Evolutionary conservation across 2,888 invertebrate genomes (phyloP).

Genomic region (Harpalus rufipes): DNA sequence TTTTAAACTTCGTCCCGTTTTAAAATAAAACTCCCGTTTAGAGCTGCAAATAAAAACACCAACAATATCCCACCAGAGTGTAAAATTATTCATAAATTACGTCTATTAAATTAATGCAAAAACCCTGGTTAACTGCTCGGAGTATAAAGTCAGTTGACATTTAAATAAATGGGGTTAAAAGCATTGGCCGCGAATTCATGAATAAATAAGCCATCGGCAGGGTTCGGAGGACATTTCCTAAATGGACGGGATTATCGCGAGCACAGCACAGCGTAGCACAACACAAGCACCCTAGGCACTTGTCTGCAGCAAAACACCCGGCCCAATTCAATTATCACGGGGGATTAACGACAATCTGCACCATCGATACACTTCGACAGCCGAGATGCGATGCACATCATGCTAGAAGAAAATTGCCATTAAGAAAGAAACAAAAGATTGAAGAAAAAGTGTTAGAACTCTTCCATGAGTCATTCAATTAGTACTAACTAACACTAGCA

Average conservation of each 20-base stretch:
- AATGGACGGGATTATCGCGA: constrained; percentile 76
- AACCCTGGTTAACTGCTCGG: constrained; percentile 33
- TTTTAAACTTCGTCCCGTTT: too few relatives aligned
- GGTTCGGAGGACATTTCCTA: constrained; percentile 72
- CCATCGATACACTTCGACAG: constrained; percentile 28
- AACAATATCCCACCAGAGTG: constrained; percentile 20
- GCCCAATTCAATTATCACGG: constrained; percentile 73
- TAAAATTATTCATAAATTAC: constrained; percentile 61
- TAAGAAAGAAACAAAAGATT: background rate
- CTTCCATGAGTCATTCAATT: too few relatives aligned
- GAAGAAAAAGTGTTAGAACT: too few relatives aligned
- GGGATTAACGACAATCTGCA: constrained; percentile 71
- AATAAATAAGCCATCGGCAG: constrained; percentile 71
- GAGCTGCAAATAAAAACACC: constrained; percentile 24
- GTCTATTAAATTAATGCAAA: constrained; percentile 58
- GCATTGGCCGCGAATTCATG: constrained; percentile 76
- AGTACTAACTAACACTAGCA: too few relatives aligned
- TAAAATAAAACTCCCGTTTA: background rate
- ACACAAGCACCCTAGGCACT: constrained; percentile 2
- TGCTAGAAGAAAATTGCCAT: background rate
- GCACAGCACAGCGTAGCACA: constrained; percentile 70
- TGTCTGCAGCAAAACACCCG: constrained; percentile 71
- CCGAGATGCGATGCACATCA: background rate
- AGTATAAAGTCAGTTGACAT: constrained; percentile 66
- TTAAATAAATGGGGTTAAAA: constrained; percentile 71